phyloP scores from a whole-genome alignment of 2,113 vertebrate species.

The Hassar affinis region DNA sequence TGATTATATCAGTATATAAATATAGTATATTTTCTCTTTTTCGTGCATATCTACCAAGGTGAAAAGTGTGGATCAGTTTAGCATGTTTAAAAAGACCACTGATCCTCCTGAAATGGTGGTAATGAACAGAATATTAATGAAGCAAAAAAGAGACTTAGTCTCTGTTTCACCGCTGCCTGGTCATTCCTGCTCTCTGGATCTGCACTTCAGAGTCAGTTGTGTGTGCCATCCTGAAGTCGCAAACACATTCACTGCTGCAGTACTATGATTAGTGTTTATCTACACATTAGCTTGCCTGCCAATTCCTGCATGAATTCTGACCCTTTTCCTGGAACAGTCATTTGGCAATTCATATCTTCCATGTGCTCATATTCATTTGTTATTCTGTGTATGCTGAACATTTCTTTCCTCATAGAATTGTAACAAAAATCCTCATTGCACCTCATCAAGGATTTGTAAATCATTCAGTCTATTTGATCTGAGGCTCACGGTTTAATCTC shows the following conservation, averaged over 20 bases:
- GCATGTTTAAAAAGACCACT: not conserved
- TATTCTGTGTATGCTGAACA: not conserved
- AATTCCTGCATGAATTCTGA: conserved; percentile 15
- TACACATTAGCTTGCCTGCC: conserved; percentile 10
- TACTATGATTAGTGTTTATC: not conserved
- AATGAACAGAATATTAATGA: conserved; percentile 6
- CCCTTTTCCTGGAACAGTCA: not conserved
- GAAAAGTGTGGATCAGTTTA: not conserved
- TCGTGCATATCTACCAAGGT: conserved; percentile 8
- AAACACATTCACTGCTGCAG: not conserved
- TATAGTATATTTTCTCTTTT: not conserved
- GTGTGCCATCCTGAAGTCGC: not conserved
- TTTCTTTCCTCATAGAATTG: not conserved
- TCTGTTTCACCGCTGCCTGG: not conserved
- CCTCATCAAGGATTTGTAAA: too few species aligned
- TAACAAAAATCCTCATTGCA: not conserved
- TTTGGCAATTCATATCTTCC: not conserved
- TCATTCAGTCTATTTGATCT: not conserved
- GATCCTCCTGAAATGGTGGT: not conserved
- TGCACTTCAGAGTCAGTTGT: not conserved
- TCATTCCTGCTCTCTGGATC: not conserved
- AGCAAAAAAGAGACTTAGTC: not conserved
- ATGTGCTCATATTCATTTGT: conserved; percentile 15
- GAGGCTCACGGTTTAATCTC: not conserved
- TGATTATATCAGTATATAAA: too few species aligned